phyloP scores from a whole-genome alignment of 2,113 vertebrate species.

The Crypturellus undulatus region DNA sequence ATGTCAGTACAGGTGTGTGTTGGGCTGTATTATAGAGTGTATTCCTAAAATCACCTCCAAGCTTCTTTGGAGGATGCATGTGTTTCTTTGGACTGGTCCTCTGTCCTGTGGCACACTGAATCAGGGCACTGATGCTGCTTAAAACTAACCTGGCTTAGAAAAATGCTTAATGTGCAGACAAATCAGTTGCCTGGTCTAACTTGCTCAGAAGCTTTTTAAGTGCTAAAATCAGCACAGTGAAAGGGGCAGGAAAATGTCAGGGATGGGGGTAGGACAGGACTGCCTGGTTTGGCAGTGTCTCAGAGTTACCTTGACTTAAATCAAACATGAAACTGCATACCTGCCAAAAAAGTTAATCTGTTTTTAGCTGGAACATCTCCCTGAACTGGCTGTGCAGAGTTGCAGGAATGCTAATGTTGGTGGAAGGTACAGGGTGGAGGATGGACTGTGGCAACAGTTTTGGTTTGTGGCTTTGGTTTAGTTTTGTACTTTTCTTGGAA shows the following conservation, averaged over 20 bases:
- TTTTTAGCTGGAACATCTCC: conserved; percentile 8
- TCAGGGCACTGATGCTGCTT: background rate
- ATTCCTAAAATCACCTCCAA: background rate
- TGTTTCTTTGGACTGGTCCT: background rate
- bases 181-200: background rate
- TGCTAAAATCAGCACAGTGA: background rate
- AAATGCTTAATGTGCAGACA: background rate
- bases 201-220: background rate
- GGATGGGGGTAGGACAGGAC: background rate
- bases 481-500: background rate
- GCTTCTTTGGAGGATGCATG: background rate
- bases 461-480: background rate
- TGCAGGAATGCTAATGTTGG: background rate
- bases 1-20: background rate
- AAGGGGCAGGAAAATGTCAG: background rate
- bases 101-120: background rate
- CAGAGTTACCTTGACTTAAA: background rate
- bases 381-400: background rate
- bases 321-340: background rate
- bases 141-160: background rate
- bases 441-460: background rate
- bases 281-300: background rate
- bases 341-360: background rate
- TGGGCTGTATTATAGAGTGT: background rate
- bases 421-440: background rate